A percentile compares a stretch with the other conserved stretches of the same genome.
Conservation (phyloP, 2,797 vertebrate genomes). For the Myripristis jacobus region DNA sequence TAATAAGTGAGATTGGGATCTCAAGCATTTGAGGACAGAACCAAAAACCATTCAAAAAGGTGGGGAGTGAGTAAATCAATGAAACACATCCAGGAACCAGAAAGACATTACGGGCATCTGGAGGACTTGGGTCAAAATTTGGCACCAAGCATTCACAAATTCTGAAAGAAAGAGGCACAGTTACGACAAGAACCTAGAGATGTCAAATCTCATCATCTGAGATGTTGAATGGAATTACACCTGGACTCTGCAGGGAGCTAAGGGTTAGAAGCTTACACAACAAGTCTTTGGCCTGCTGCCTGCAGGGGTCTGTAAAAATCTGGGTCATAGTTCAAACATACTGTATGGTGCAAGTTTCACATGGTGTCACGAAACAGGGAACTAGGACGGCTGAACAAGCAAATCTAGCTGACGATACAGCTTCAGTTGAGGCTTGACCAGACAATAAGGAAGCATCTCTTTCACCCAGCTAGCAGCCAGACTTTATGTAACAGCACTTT, state of each 20-base stretch:
- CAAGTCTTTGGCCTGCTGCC: not conserved
- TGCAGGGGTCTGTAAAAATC: not conserved
- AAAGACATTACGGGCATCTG: constrained; percentile 82
- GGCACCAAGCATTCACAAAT: constrained; percentile 82
- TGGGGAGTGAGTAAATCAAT: constrained; percentile 39
- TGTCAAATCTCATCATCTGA: not conserved
- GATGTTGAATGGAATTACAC: constrained; percentile 2
- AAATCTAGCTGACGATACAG: constrained; percentile 2
- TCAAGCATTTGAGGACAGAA: constrained; percentile 50
- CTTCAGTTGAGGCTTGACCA: not conserved
- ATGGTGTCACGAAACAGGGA: constrained; percentile 28
- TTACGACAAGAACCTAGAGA: constrained; percentile 59
- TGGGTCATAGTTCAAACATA: constrained; percentile 11
- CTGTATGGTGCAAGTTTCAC: constrained; percentile 38
- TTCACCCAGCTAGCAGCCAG: not conserved
- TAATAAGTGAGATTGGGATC: constrained; percentile 32
- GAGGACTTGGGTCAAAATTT: constrained; percentile 77
- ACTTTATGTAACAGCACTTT: constrained; percentile 38
- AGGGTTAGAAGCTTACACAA: not conserved
- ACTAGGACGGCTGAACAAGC: constrained; percentile 62
- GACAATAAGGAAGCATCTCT: not conserved
- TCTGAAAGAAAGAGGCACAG: constrained; percentile 84
- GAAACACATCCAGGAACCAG: constrained; percentile 66
- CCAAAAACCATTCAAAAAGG: constrained; percentile 40
- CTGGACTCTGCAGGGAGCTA: not conserved